These are phyloP conservation scores for Prochilodus magdalenae DNA, from an alignment of 2,113 vertebrate genomes.

Conservation along the genomic window DNA sequence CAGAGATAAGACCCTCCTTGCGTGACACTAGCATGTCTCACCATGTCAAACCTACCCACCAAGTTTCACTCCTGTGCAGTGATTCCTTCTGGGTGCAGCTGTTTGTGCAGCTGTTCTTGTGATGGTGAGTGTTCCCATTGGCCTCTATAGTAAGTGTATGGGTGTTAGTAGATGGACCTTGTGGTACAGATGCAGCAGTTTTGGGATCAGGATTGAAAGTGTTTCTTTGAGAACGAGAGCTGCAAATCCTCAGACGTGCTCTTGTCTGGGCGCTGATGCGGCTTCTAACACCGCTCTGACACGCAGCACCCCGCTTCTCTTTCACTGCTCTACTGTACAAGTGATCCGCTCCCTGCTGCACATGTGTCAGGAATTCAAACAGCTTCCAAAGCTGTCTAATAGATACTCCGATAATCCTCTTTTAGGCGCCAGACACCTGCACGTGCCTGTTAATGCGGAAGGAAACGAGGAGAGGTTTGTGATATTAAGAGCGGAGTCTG, in stretches of 20 bases:
- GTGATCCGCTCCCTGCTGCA: background rate
- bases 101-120: no score
- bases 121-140: background rate
- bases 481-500: background rate
- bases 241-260: background rate
- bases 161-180: background rate
- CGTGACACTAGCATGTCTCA: no score
- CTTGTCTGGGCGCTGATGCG: background rate
- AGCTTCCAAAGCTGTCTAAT: slow-evolving; percentile 8
- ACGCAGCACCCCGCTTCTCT: background rate
- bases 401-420: slow-evolving; percentile 29
- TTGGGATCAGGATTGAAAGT: background rate
- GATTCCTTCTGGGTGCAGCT: no score
- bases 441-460: slow-evolving; percentile 13
- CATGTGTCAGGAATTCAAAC: slow-evolving; percentile 13
- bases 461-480: slow-evolving; percentile 25
- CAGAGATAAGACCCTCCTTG: no score
- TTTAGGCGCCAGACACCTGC: slow-evolving; percentile 19
- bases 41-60: no score
- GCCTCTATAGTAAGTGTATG: background rate
- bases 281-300: background rate
- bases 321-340: background rate
- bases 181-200: background rate
- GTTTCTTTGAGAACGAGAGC: background rate
- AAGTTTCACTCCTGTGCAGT: no score